Base-by-base conservation (phyloP, 2,113 vertebrate species). In the Scartelaos histophorus region DNA sequence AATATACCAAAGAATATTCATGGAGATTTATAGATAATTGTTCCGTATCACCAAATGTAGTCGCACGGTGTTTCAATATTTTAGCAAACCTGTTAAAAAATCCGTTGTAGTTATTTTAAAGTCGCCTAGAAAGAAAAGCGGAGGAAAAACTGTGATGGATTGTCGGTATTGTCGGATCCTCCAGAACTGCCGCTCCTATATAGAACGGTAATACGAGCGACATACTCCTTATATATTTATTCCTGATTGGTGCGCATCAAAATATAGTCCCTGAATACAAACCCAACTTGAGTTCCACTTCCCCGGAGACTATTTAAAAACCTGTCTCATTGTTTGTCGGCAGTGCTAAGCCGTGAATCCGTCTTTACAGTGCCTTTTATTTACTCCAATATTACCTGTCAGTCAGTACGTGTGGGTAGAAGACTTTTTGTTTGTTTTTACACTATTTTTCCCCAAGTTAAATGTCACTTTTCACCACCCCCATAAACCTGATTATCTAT, bases 301-400 rank as follows among this genome's bases (percentile, higher is more conserved):
- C 24, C 22, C 12, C 7, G 38, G 29, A 21, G 16, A 3, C 0
- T 43, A 1, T 38, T 38, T 38, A 34, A 62, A 29, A 17, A 62
- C 7, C 7, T n/a, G 16, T 29, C 22, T 19, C 16, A 34, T 34
- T 34, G 25, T 61, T 34, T 34, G 25, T 61, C 17, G 57, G 29
- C 57, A 24, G 57, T 16, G 11, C 24, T 61, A 61, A 35, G 60
- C 29, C n/a, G 17, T 11, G 7, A 22, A 43, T 57, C 43, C 6
- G 56, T 49, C 9, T 17, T 56, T 46, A 19, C 56, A 51, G 34
- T 38, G 34, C 38, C 9, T 57, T 45, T 64, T 21, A 47, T 71
- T 53, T 24, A 21, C 43, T 67, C 45, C 53, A 65, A 24, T 21
- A 70, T 73, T 34, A 19, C 34, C 56, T 81, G 71, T 78, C 74